phyloP scores from a whole-genome alignment of 2,113 vertebrate species.

The Hyperopisus bebe region DNA sequence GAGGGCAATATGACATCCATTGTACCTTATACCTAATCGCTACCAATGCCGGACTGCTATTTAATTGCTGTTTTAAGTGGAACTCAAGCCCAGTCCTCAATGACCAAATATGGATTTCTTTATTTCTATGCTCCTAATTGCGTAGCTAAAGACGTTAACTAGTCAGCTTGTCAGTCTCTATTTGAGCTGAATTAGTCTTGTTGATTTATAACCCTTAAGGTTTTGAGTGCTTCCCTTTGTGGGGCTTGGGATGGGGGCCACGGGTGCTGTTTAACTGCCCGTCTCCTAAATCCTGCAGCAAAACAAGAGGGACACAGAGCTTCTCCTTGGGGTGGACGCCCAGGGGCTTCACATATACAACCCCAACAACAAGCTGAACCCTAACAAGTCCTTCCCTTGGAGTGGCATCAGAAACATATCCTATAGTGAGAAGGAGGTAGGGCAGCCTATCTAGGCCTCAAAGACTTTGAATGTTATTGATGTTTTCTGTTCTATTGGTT shows the following conservation, averaged over 20 bases:
- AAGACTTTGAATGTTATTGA: background rate
- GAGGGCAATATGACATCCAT: background rate
- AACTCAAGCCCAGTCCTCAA: background rate
- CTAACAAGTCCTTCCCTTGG: constrained; percentile 83
- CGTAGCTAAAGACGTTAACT: background rate
- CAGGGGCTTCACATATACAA: constrained; percentile 85
- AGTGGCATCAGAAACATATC: constrained; percentile 82
- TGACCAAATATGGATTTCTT: background rate
- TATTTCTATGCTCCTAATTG: background rate
- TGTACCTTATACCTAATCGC: background rate
- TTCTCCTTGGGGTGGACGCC: constrained; percentile 79
- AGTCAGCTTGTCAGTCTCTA: background rate
- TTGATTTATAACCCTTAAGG: background rate
- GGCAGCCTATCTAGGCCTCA: background rate
- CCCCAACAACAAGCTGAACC: constrained; percentile 78
- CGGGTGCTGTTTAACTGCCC: constrained; percentile 1
- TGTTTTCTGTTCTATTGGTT: background rate
- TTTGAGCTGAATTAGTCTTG: background rate
- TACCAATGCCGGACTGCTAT: background rate
- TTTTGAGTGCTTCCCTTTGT: background rate
- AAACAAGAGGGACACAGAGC: constrained; percentile 79
- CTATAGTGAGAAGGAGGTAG: constrained; percentile 84
- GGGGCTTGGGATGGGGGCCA: background rate
- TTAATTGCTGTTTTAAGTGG: background rate
- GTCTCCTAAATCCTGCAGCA: constrained; percentile 54